Evolutionary conservation across 2,888 invertebrate genomes (phyloP).

Genomic region (Eustalomyia histrio): DNA sequence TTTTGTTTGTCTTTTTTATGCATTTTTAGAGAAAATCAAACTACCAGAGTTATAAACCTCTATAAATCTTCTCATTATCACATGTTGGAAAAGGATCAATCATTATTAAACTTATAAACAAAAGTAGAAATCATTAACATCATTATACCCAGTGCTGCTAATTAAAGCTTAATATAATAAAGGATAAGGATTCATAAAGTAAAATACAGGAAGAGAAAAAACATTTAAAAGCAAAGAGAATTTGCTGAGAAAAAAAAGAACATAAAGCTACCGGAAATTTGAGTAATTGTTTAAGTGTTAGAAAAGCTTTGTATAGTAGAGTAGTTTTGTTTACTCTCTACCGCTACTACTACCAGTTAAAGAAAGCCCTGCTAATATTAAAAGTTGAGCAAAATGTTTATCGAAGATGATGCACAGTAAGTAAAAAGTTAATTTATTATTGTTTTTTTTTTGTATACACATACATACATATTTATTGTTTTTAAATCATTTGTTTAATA

Average conservation of each 20-base stretch:
- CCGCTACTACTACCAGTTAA: constrained; percentile 12
- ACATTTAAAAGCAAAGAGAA: background rate
- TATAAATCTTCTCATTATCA: constrained; percentile 46
- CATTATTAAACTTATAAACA: background rate
- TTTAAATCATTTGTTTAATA: constrained; percentile 24
- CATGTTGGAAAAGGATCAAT: constrained; percentile 43
- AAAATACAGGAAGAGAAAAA: background rate
- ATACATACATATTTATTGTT: background rate
- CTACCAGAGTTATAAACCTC: constrained; percentile 38
- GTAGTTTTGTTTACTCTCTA: constrained; percentile 52
- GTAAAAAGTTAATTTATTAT: constrained; percentile 65
- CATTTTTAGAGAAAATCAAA: constrained; percentile 57
- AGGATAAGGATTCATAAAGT: background rate
- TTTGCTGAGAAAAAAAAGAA: background rate
- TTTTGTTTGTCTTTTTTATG: constrained; percentile 48
- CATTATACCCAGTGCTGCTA: constrained; percentile 7
- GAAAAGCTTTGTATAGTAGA: constrained; percentile 10
- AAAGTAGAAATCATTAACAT: constrained; percentile 5
- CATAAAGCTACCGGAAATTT: background rate
- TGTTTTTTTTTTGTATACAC: constrained; percentile 14
- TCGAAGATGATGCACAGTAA: constrained; percentile 78
- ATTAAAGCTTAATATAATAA: background rate
- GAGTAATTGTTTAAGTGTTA: constrained; percentile 33
- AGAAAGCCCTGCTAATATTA: constrained; percentile 13
- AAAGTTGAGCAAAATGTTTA: constrained; percentile 72